Conservation (phyloP, 2,888 invertebrate species). For the Sarcophaga caerulescens region DNA sequence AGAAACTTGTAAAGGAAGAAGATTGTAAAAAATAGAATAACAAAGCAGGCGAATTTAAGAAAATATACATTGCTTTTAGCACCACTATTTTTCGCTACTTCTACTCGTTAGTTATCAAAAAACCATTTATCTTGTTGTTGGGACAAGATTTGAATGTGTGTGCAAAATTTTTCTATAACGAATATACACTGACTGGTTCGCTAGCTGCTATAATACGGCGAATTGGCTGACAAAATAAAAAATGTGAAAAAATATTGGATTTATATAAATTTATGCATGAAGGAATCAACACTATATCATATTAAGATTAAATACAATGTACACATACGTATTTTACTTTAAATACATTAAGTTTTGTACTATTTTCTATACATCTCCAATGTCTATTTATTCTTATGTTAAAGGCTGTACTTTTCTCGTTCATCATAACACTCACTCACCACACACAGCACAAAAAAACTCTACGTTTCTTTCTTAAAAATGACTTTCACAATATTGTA, state of each 20-base stretch:
- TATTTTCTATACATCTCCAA: not conserved
- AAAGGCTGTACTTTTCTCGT: constrained; percentile 52
- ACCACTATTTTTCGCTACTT: constrained; percentile 24
- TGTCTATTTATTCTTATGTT: constrained; percentile 3
- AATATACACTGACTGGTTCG: constrained; percentile 28
- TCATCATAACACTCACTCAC: constrained; percentile 57
- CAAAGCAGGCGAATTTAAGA: constrained; percentile 28
- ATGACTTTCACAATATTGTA: constrained; percentile 55
- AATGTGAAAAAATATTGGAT: constrained; percentile 50
- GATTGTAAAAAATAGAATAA: constrained; percentile 51
- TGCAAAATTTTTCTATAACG: constrained; percentile 59
- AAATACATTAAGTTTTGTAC: not conserved
- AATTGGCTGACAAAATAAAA: constrained; percentile 58
- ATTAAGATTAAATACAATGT: not conserved
- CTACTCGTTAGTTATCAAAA: constrained; percentile 46
- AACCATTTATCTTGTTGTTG: not conserved
- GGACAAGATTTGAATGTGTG: constrained; percentile 11
- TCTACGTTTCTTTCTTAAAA: constrained; percentile 2
- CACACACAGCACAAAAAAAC: constrained; percentile 14
- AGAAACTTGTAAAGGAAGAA: constrained; percentile 27
- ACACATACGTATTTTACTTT: not conserved
- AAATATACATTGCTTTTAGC: constrained; percentile 19
- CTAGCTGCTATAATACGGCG: constrained; percentile 40
- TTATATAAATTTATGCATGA: constrained; percentile 58
- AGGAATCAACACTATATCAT: constrained; percentile 12